Evolutionary conservation across 2,113 vertebrate species (phyloP), one percentile per base, ranked within the genome.

Genomic region (Sigmodon hispidus): DNA sequence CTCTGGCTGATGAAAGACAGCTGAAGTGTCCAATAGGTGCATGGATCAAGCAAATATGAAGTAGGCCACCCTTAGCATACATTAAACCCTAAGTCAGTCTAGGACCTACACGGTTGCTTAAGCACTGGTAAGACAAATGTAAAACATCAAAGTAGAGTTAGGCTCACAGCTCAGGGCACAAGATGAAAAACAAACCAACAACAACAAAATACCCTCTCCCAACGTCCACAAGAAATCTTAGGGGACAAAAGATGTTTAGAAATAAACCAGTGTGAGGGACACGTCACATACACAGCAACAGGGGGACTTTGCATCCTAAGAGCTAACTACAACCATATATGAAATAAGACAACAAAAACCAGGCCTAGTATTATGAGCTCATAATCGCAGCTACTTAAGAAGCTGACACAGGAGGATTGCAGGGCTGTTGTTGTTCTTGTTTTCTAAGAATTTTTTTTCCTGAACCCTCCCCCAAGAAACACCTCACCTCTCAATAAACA

Each of bases 31-130:
- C 43, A 75, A 0, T 11, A 26, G 69, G 45, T 26, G 29, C 48
- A 21, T 10, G 26, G 26, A 24, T 52, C 67, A 34, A 6, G 40
- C 22, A 67, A 84, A 69, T 93, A 75, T 52, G 31, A 89, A n/a
- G 7, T 21, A 21, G 26, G 12, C 15, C 57, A 69, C 9, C 29
- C 48, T 11, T 79, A 81, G 24, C 24, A 7, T 89, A 69, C 19
- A 76, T 73, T 79, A 87, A 76, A 91, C 59, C 50, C 50, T 65
- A 84, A 57, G 80, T 12, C 80, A 43, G n/a, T 65, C 59, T 72
- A 91, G 57, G 52, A 89, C 21, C 81, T 87, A 87, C 26, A 88
- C 75, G 61, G 76, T 85, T 65, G 85, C 83, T 89, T 79, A 76
- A 57, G 21, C 29, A 1, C 45, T 89, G 57, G 45, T 59, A 85